Conservation (phyloP, 2,888 invertebrate genomes). For the Gymnosoma rotundatum region DNA sequence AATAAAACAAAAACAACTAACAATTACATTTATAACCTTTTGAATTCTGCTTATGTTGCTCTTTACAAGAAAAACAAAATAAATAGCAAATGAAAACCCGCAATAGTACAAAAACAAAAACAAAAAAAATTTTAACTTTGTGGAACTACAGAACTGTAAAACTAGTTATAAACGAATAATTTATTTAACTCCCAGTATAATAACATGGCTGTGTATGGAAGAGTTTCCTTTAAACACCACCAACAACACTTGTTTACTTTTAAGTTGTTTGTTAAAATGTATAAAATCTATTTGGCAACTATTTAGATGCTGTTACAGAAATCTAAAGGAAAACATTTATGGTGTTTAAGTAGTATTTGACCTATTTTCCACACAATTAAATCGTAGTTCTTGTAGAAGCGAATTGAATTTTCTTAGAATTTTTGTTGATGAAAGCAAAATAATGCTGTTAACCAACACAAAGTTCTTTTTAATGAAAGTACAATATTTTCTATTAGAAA, state of each 20-base stretch:
- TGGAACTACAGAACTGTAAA: neutral
- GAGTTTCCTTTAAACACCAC: no score
- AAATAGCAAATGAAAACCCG: slow-evolving; percentile 5
- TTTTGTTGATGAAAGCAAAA: slow-evolving; percentile 26
- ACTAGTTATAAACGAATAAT: no score
- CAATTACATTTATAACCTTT: slow-evolving; percentile 17
- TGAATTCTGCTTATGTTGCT: slow-evolving; percentile 9
- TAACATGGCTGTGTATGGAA: no score
- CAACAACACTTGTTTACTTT: neutral
- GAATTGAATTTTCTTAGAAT: slow-evolving; percentile 44
- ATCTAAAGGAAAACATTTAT: neutral
- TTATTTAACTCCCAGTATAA: no score
- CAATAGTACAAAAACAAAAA: neutral
- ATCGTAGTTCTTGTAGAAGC: slow-evolving; percentile 36
- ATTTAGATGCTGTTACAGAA: neutral
- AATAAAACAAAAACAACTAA: neutral
- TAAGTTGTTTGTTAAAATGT: slow-evolving; percentile 1
- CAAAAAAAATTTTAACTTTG: neutral
- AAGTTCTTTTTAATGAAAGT: neutral
- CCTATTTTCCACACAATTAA: slow-evolving; percentile 64
- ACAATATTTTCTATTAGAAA: neutral
- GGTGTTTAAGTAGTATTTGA: slow-evolving; percentile 56
- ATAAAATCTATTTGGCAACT: neutral
- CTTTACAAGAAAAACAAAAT: neutral
- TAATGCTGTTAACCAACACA: slow-evolving; percentile 36